phyloP scores from a whole-genome alignment of 1,140 invertebrate species.

The Probaryconus sp. region DNA sequence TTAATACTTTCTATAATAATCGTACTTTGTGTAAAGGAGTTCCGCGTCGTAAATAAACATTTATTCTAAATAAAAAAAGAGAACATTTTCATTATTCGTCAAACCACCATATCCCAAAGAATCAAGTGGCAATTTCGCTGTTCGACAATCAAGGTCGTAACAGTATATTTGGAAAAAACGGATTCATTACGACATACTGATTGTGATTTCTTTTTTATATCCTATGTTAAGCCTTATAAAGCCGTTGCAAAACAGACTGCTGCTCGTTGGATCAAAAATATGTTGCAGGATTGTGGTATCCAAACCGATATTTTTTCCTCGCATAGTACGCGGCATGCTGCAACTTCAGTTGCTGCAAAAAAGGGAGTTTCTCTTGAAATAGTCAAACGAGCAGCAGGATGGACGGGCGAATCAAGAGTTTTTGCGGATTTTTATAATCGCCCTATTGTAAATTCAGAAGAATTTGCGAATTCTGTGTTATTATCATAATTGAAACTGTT shows the following conservation, averaged over 20 bases:
- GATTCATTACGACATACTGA: background rate
- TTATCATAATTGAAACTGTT: no score
- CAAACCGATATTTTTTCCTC: constrained; percentile 47
- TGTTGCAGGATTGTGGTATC: no score
- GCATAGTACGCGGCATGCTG: constrained; percentile 63
- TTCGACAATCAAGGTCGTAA: no score
- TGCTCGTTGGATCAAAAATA: no score
- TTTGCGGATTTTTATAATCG: constrained; percentile 60
- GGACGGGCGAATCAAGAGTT: constrained; percentile 43
- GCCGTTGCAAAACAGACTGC: constrained; percentile 49
- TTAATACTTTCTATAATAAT: no score
- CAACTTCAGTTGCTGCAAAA: constrained; percentile 55
- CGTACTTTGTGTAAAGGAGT: no score
- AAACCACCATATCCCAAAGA: no score
- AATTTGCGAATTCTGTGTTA: no score
- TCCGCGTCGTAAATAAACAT: no score
- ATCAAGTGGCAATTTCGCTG: no score
- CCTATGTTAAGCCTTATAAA: constrained; percentile 25
- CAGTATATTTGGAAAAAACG: constrained; percentile 11
- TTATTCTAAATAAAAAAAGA: no score
- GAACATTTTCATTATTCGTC: no score
- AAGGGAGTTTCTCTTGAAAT: constrained; percentile 50
- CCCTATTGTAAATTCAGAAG: constrained; percentile 4
- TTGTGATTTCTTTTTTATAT: constrained; percentile 25
- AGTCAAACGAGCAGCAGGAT: constrained; percentile 63